Evolutionary conservation across 2,797 vertebrate species (phyloP), one percentile per base, ranked within the genome.

Genomic region (Meriones psammophilus): DNA sequence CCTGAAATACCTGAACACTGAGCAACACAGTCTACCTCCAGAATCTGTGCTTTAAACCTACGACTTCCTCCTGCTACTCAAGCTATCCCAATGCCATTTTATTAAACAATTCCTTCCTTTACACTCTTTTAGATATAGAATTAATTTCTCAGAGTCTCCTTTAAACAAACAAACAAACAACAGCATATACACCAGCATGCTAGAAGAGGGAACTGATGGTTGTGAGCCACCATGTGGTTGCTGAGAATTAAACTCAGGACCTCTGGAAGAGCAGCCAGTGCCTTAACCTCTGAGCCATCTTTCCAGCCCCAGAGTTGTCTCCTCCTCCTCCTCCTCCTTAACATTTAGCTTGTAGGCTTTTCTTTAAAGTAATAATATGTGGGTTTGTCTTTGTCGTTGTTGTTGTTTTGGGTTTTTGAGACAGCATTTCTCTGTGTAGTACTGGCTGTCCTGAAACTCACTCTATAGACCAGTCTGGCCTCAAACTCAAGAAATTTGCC

Each of bases 331-430:
- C 8, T 50, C 5, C 95, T 58, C 64, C 73, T 8, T 64, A 83
- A 36, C 71, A 78, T 68, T 93, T 94, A 95, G 79, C 74, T 86
- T 92, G 78, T 26, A 73, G 68, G 15, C 69, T 85, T 83, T 94
- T 39, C 84, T 39, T 93, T 92, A 92, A 84, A 77, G 17, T 95
- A 95, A 94, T 14, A 73, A 89, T 64, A 91, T 20, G 74, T 56
- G 7, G 6, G 20, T 50, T 50, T 20, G 50, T 50, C 5, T 39
- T 73, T 73, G 39, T 73, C 14, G 69, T 73, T 22, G 71, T 2
- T 73, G 22, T 26, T 73, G 71, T 74, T 42, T 73, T 39, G 39
- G 8, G 24, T 39, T 24, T 74, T 42, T 42, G 39, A 74, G 39
- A 42, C 50, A 50, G 12, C 22, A 24, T 74, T 74, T 74, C 36